phyloP scores from a whole-genome alignment of 2,888 invertebrate species.

The Cataglyphis cursor region DNA sequence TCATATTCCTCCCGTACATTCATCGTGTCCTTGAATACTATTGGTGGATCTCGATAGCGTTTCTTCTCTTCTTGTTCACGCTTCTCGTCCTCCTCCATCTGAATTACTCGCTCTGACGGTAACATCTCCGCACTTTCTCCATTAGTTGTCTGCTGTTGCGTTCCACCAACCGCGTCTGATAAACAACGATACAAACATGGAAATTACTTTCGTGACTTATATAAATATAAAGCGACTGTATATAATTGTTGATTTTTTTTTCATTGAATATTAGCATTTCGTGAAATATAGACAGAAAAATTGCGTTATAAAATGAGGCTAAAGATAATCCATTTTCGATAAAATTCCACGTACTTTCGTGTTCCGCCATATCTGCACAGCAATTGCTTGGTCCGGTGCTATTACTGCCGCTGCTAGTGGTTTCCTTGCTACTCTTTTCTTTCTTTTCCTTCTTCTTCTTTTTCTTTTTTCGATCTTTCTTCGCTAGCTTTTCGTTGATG shows the following conservation, averaged over 20 bases:
- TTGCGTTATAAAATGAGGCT: not conserved
- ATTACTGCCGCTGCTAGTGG: slow-evolving; percentile 75
- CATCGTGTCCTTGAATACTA: slow-evolving; percentile 91
- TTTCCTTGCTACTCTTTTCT: slow-evolving; percentile 82
- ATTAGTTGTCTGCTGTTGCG: slow-evolving; percentile 80
- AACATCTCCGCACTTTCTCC: slow-evolving; percentile 84
- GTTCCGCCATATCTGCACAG: slow-evolving; percentile 83
- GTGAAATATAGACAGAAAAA: not conserved
- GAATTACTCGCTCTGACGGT: slow-evolving; percentile 88
- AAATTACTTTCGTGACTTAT: not conserved
- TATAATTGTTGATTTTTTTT: not conserved
- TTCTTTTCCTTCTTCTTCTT: slow-evolving; percentile 90
- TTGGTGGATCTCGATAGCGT: slow-evolving; percentile 92
- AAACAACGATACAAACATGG: not conserved
- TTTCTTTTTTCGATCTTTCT: slow-evolving; percentile 91
- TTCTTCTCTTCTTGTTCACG: slow-evolving; percentile 91
- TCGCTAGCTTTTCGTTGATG: slow-evolving; percentile 91
- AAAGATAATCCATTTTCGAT: not conserved
- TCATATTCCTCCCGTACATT: slow-evolving; percentile 93
- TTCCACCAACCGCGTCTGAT: slow-evolving; percentile 76
- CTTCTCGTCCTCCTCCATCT: slow-evolving; percentile 90
- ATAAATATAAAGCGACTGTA: not conserved
- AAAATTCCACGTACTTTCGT: slow-evolving; percentile 76
- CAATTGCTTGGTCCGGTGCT: slow-evolving; percentile 80
- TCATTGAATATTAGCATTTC: not conserved